A percentile compares a stretch with the other conserved stretches of the same genome.
Conservation (phyloP, 23 tunicate species). For the Ascidia mentula region DNA sequence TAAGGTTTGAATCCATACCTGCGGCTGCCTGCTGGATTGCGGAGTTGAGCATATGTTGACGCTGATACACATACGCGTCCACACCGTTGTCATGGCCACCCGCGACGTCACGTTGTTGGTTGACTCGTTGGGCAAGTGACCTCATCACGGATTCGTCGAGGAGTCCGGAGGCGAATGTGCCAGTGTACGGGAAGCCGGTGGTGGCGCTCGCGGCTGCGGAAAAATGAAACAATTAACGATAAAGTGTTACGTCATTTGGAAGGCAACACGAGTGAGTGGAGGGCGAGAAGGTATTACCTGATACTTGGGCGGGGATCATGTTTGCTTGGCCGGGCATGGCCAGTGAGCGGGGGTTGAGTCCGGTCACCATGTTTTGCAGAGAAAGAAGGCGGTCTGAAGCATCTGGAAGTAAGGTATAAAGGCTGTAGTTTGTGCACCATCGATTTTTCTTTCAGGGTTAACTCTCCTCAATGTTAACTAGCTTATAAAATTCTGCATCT, state of each 20-base stretch:
- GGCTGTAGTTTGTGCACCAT: too few species aligned
- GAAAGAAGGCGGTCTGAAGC: constrained; percentile 43
- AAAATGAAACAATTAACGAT: too few species aligned
- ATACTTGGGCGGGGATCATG: constrained; percentile 72
- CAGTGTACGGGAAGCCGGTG: constrained; percentile 51
- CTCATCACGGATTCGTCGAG: constrained; percentile 55
- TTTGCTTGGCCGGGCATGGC: constrained; percentile 44
- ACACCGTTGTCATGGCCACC: constrained; percentile 8
- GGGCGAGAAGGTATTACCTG: too few species aligned
- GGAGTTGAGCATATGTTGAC: constrained; percentile 62
- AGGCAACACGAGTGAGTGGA: too few species aligned
- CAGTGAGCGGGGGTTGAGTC: constrained; percentile 45
- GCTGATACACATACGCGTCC: constrained; percentile 45
- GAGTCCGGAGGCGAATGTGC: constrained; percentile 33
- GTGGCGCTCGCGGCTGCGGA: constrained; percentile 16
- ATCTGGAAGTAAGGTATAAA: constrained; percentile 45
- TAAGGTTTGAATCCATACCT: constrained; percentile 6
- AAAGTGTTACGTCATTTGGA: too few species aligned
- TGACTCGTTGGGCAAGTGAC: constrained; percentile 57
- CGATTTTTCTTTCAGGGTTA: neutral
- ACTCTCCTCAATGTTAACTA: neutral
- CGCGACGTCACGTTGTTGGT: constrained; percentile 10
- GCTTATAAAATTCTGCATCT: neutral
- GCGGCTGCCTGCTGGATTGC: constrained; percentile 77
- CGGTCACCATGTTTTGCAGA: constrained; percentile 63